Percentiles rank a stretch among this genome's conserved stretches.
Evolutionary conservation across 30 jellyfish, hydroid and myxozoan species (phyloP).

Genomic region (Calvadosia cruxmelitensis): DNA sequence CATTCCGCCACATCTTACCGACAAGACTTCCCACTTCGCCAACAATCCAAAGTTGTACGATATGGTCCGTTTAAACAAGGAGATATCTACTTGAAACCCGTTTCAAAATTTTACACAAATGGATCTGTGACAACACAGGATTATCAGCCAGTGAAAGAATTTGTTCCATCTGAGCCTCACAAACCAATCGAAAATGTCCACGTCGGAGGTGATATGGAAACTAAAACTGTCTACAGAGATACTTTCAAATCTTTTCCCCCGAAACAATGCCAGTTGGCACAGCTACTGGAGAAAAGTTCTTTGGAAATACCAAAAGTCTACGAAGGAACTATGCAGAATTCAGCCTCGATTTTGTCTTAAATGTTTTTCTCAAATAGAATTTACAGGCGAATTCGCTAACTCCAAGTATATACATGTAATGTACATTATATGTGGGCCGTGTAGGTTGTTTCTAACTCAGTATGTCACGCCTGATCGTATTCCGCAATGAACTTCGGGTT

Average conservation of each 20-base stretch:
- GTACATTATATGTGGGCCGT: no score
- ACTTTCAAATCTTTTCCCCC: constrained; percentile 11
- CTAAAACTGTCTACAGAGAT: constrained; percentile 22
- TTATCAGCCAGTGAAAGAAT: constrained; percentile 16
- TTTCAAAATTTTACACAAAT: constrained; percentile 20
- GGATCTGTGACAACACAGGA: constrained; percentile 34
- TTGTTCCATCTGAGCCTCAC: constrained; percentile 19
- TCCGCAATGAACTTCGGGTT: no score
- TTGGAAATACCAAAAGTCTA: no score
- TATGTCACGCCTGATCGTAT: no score
- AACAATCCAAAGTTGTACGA: constrained; percentile 14
- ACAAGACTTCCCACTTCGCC: constrained; percentile 36
- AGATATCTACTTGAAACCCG: constrained; percentile 34
- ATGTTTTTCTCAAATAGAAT: no score
- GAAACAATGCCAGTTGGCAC: constrained; percentile 28
- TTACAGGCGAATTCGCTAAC: no score
- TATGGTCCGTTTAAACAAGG: constrained; percentile 33
- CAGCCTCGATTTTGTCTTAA: no score
- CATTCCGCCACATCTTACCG: constrained; percentile 38
- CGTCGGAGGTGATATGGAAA: constrained; percentile 29
- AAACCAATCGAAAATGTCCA: constrained; percentile 36
- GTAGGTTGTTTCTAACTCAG: no score
- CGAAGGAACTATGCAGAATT: no score
- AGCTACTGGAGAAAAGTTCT: constrained; percentile 17
- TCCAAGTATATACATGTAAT: no score